These are phyloP conservation scores for Malurus alboscapulatus DNA, from an alignment of 2,113 vertebrate species.

Conservation along the genomic window DNA sequence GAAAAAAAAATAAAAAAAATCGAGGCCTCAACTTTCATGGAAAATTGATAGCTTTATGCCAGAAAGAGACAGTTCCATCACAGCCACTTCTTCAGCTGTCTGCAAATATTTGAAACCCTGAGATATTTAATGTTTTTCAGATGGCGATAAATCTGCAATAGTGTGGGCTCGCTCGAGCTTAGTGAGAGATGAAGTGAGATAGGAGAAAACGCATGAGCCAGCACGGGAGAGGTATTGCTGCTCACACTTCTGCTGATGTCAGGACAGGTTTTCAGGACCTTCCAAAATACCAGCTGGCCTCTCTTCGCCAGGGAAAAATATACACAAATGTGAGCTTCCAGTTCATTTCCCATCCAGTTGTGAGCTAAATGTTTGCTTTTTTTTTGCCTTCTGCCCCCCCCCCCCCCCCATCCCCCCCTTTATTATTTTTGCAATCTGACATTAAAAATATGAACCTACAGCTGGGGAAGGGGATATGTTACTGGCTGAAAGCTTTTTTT, in stretches of 20 bases:
- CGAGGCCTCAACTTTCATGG: constrained; percentile 37
- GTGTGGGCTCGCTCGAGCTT: constrained; percentile 1
- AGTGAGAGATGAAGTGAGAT: constrained; percentile 72
- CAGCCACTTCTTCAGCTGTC: constrained; percentile 69
- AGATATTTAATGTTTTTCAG: constrained; percentile 70
- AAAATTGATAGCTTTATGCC: constrained; percentile 70
- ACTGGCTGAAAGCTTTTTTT: not conserved
- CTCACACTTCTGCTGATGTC: constrained; percentile 53
- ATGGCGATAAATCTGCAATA: constrained; percentile 64
- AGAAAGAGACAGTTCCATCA: constrained; percentile 71
- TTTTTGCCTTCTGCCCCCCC: not conserved
- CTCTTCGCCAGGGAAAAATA: not conserved
- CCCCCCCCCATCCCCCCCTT: not conserved
- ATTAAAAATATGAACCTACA: constrained; percentile 52
- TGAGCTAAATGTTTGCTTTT: constrained; percentile 16
- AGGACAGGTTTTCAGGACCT: constrained; percentile 55
- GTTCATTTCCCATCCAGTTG: constrained; percentile 45
- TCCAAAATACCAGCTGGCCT: constrained; percentile 14
- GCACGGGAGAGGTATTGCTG: constrained; percentile 40
- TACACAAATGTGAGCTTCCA: not conserved
- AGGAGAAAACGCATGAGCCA: constrained; percentile 54
- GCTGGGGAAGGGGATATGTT: constrained; percentile 38
- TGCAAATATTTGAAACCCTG: constrained; percentile 69
- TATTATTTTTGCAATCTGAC: constrained; percentile 51
- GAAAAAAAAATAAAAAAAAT: not conserved